These are phyloP conservation scores for Phthorimaea operculella DNA, from an alignment of 1,140 invertebrate species.

Conservation along the genomic window DNA sequence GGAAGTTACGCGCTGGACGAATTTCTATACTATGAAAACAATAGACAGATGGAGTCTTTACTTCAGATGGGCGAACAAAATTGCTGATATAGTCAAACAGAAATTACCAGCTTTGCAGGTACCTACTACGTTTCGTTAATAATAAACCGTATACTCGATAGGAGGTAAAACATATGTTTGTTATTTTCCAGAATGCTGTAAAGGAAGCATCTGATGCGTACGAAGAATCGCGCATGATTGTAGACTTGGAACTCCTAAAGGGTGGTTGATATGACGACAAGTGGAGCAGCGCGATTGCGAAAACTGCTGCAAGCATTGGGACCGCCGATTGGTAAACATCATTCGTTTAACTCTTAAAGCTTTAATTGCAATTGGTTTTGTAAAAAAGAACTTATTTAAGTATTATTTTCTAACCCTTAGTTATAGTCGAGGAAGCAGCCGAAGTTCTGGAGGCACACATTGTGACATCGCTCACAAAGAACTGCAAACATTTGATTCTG, in stretches of 20 bases:
- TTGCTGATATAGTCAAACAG: slow-evolving; percentile 16
- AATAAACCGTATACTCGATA: too few species aligned
- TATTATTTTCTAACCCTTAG: slow-evolving; percentile 35
- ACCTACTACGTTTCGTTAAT: not conserved
- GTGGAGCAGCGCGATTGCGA: slow-evolving; percentile 76
- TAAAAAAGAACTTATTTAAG: too few species aligned
- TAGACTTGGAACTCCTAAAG: slow-evolving; percentile 48
- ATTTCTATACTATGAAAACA: slow-evolving; percentile 4
- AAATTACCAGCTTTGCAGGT: slow-evolving; percentile 9
- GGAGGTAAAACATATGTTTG: too few species aligned
- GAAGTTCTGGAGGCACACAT: slow-evolving; percentile 86
- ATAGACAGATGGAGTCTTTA: slow-evolving; percentile 33
- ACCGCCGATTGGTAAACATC: slow-evolving; percentile 70
- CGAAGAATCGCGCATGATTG: slow-evolving; percentile 43
- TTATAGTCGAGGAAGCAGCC: slow-evolving; percentile 89
- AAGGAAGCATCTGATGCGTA: slow-evolving; percentile 14
- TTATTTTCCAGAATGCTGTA: slow-evolving; percentile 14
- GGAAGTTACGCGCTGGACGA: not conserved
- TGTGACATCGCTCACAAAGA: slow-evolving; percentile 74
- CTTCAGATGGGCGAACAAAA: slow-evolving; percentile 27
- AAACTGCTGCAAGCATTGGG: slow-evolving; percentile 71
- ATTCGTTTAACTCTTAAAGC: too few species aligned
- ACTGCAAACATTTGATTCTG: slow-evolving; percentile 83
- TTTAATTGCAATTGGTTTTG: too few species aligned
- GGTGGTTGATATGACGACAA: slow-evolving; percentile 83